Evolutionary conservation across 2,113 vertebrate genomes (phyloP).

Genomic region (Speoplatyrhinus poulsoni): DNA sequence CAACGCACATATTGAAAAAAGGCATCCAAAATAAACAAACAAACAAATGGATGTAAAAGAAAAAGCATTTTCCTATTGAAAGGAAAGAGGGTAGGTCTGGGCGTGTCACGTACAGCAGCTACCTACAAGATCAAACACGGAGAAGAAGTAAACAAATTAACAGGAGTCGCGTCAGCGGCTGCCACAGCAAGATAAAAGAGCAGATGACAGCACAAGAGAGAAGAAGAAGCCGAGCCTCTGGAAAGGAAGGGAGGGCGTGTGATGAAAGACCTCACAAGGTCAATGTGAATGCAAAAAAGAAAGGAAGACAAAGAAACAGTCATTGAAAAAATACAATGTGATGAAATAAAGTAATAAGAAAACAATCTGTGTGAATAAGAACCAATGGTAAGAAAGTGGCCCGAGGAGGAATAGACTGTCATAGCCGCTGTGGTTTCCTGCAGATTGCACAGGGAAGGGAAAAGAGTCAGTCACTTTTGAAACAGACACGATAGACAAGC

Average conservation of each 20-base stretch:
- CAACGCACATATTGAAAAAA: background rate
- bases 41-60: slow-evolving; percentile 1
- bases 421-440: slow-evolving; percentile 62
- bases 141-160: slow-evolving; percentile 52
- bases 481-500: slow-evolving; percentile 55
- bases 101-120: slow-evolving; percentile 24
- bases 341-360: too few species aligned
- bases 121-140: slow-evolving; percentile 57
- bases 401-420: slow-evolving; percentile 61
- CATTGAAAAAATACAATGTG: background rate
- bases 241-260: slow-evolving; percentile 60
- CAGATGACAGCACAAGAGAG: slow-evolving; percentile 29
- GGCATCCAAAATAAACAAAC: background rate
- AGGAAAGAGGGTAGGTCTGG: too few species aligned
- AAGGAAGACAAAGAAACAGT: slow-evolving; percentile 37
- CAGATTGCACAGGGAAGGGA: slow-evolving; percentile 76
- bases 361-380: slow-evolving; percentile 27
- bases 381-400: slow-evolving; percentile 56
- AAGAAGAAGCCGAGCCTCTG: slow-evolving; percentile 44
- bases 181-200: slow-evolving; percentile 35
- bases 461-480: slow-evolving; percentile 64
- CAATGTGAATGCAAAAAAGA: slow-evolving; percentile 50
- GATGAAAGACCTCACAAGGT: slow-evolving; percentile 52
- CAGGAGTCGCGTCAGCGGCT: slow-evolving; percentile 34
- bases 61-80: background rate